phyloP scores from a whole-genome alignment of 2,888 invertebrate genomes.

The Calameuta pallipes region DNA sequence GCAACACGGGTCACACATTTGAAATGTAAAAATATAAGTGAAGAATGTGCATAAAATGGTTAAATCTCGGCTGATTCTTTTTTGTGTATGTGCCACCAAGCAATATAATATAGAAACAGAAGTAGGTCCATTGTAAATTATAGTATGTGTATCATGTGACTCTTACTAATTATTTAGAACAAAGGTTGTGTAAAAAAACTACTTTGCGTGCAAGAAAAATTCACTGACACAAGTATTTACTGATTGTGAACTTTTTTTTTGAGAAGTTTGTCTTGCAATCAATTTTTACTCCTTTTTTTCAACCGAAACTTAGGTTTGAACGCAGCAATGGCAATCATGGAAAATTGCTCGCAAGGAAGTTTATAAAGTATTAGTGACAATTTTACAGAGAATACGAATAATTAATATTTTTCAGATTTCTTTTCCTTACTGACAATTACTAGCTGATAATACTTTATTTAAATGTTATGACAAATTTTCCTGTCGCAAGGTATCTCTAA shows the following conservation, averaged over 20 bases:
- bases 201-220: neutral
- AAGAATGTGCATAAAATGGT: constrained; percentile 14
- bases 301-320: neutral
- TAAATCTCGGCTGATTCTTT: constrained; percentile 29
- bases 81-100: constrained; percentile 36
- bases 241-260: neutral
- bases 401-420: neutral
- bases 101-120: constrained; percentile 35
- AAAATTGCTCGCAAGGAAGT: neutral
- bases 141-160: neutral
- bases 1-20: too few species aligned
- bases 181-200: neutral
- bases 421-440: too few species aligned
- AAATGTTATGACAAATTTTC: neutral
- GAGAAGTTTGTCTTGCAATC: neutral
- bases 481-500: neutral
- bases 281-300: neutral
- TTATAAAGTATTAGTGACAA: neutral
- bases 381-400: neutral
- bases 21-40: neutral
- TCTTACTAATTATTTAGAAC: neutral
- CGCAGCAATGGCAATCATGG: neutral
- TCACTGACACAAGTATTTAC: neutral
- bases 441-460: too few species aligned
- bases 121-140: constrained; percentile 35